Percentiles rank a stretch among this genome's conserved stretches.
Evolutionary conservation across 2,113 vertebrate species (phyloP).

Genomic region (Cyprinodon tularosa): DNA sequence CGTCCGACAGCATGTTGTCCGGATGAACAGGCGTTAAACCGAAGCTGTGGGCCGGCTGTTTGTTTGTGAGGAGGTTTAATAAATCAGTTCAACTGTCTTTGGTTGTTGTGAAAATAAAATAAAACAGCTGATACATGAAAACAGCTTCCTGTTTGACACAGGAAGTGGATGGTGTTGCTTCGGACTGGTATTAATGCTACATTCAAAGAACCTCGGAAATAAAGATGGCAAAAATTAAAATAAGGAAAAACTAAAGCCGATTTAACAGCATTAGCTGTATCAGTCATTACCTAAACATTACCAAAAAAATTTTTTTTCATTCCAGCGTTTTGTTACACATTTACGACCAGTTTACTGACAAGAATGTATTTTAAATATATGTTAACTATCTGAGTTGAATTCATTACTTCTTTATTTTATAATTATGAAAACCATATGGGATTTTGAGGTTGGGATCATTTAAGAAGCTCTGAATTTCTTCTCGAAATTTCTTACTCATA

Average conservation of each 20-base stretch:
- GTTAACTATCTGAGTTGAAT: no score
- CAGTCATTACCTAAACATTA: neutral
- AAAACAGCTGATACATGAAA: conserved; percentile 24
- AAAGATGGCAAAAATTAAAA: neutral
- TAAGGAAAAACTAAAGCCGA: neutral
- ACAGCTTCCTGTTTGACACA: conserved; percentile 58
- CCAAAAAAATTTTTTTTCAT: neutral
- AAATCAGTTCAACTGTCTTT: neutral
- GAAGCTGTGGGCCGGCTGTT: neutral
- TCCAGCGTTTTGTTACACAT: neutral
- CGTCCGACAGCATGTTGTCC: conserved; percentile 72
- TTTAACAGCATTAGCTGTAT: neutral
- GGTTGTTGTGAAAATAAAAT: conserved; percentile 53
- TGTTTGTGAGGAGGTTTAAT: neutral
- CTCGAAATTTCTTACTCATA: neutral
- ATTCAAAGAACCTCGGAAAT: neutral
- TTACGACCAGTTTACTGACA: neutral
- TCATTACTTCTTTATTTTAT: neutral
- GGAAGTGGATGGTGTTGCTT: conserved; percentile 58
- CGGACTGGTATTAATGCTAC: neutral
- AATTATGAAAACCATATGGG: neutral
- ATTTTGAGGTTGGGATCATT: neutral
- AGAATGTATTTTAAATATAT: neutral
- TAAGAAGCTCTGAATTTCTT: neutral
- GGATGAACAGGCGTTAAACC: neutral